Evolutionary conservation across 2,888 invertebrate genomes (phyloP), one percentile per base, ranked within the genome.

Genomic region (Drosophila antonietae): DNA sequence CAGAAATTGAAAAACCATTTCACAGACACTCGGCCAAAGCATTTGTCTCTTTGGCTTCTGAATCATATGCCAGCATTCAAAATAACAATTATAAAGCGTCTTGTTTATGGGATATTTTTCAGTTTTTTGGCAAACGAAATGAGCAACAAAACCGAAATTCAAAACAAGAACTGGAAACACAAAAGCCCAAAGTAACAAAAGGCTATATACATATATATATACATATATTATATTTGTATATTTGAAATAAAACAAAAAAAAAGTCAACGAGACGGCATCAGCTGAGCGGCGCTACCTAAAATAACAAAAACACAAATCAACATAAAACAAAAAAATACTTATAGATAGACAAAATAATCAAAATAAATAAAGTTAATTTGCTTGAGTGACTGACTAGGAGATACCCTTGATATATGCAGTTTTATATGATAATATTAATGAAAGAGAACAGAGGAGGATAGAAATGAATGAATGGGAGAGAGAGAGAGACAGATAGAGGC

Each of bases 41-140:
- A 63, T 37, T 46, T 73, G 33, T 23, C 56, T 56, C 57, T 20
- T 46, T 20, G 52, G 49, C 20, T 20, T 44, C 41, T 88, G 87
- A 87, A 65, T 82, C 85, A 84, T 56, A 18, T 60, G 66, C 66
- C 66, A 55, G 69, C 51, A 69, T 51, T 18, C 18, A 49, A 23
- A 62, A 47, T 43, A 63, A 33, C 33, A 51, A 41, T 8, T 63
- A 33, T 39, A 41, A 39, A 53, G 37, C 39, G 28, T 37, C 51
- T 71, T 63, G 63, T 71, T 71, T 47, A 39, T 68, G 51, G 28
- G 35, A 39, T 46, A 61, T 44, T 55, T 62, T 62, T 43, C 46
- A 46, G 15, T 39, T 74, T 77, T 77, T 77, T 72, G 64, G 62
- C 62, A 57, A n/a, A 8, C 23, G 35, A 62, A 73, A 23, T 55